Conservation (phyloP, 2,797 vertebrate genomes). For the Helicolenus hilgendorfi region DNA sequence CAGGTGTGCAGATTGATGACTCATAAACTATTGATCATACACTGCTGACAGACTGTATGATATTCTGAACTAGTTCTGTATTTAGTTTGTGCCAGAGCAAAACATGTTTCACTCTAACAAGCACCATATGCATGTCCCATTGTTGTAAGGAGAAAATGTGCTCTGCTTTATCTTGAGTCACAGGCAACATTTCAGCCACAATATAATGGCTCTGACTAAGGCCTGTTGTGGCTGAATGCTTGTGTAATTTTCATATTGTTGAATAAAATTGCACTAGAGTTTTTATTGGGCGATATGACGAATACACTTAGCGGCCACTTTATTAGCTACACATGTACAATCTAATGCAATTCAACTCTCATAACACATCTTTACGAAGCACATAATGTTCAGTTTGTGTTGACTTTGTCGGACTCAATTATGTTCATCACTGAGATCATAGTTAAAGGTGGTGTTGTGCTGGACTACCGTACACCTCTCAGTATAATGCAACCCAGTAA, state of each 20-base stretch:
- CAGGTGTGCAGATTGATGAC: constrained; percentile 33
- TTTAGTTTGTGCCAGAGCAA: background rate
- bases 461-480: background rate
- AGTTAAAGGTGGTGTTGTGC: too few species aligned
- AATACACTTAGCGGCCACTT: background rate
- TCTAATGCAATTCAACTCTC: background rate
- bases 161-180: background rate
- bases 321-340: too few species aligned
- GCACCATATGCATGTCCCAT: background rate
- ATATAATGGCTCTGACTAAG: background rate
- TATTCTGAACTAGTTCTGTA: background rate
- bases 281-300: background rate
- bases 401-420: too few species aligned
- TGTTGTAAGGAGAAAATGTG: background rate
- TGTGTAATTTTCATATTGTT: background rate
- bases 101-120: background rate
- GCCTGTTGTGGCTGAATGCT: background rate
- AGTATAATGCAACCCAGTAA: background rate
- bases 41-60: background rate
- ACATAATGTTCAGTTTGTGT: too few species aligned
- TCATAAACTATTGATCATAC: constrained; percentile 6
- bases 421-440: background rate
- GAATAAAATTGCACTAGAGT: background rate
- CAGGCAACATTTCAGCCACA: background rate
- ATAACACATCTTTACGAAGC: background rate